Evolutionary conservation across 2,888 invertebrate genomes (phyloP).

Genomic region (Nomada flava): DNA sequence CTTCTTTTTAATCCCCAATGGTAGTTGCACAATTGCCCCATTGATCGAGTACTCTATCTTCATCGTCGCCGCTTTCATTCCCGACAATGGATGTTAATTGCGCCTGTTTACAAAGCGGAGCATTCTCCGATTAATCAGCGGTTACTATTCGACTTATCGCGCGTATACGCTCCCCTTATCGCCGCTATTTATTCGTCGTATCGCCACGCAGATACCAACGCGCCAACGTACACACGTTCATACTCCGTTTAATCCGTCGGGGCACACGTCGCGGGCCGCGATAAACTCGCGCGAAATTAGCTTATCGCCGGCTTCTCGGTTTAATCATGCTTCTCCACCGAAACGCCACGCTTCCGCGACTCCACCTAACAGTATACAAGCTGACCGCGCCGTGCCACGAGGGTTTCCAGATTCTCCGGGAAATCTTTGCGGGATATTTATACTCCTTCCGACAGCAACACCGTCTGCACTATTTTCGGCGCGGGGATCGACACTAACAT

Average conservation of each 20-base stretch:
- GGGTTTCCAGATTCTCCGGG: conserved; percentile 41
- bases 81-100: conserved; percentile 46
- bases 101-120: conserved; percentile 24
- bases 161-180: conserved; percentile 29
- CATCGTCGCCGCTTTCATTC: conserved; percentile 8
- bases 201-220: conserved; percentile 23
- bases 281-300: conserved; percentile 44
- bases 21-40: conserved; percentile 12
- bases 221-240: conserved; percentile 10
- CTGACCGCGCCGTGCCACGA: conserved; percentile 13
- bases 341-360: conserved; percentile 41
- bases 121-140: conserved; percentile 33
- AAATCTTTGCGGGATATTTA: conserved; percentile 2
- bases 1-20: neutral
- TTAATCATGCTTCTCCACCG: conserved; percentile 15
- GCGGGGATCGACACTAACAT: neutral
- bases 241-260: conserved; percentile 19
- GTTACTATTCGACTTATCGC: conserved; percentile 39
- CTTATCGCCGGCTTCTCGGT: conserved; percentile 40
- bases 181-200: conserved; percentile 42
- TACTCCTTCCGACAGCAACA: conserved; percentile 1
- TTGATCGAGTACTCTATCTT: neutral
- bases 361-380: conserved; percentile 42
- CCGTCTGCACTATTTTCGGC: conserved; percentile 8
- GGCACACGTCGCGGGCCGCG: conserved; percentile 39